Conservation (phyloP, 2,797 vertebrate genomes). For the Phyllotis vaccarum region DNA sequence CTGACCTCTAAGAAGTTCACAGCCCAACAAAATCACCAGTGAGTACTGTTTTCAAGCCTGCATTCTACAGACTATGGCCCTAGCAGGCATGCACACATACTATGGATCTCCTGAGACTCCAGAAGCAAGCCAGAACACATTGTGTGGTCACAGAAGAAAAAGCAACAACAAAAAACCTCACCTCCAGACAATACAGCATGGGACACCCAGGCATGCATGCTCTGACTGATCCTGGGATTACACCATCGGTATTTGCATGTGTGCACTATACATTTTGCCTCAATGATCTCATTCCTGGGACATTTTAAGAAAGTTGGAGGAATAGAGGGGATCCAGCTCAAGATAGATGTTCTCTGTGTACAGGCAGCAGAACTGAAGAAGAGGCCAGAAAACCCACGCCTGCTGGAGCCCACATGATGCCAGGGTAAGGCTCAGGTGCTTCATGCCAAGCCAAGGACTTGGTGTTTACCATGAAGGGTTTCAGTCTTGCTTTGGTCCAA, state of each 20-base stretch:
- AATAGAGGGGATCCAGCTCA: not conserved
- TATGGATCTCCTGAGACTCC: not conserved
- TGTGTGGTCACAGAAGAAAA: not conserved
- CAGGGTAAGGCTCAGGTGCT: not conserved
- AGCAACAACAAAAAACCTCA: too few species aligned
- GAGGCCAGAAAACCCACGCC: not conserved
- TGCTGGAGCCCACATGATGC: not conserved
- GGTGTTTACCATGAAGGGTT: not conserved
- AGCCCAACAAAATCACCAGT: fast-evolving
- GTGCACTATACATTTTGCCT: not conserved
- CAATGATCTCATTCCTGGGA: not conserved
- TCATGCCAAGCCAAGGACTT: not conserved
- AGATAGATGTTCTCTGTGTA: not conserved
- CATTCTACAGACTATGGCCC: not conserved
- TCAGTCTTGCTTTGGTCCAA: not conserved
- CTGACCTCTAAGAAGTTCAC: not conserved
- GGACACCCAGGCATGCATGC: not conserved
- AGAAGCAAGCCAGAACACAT: not conserved
- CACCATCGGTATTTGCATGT: not conserved
- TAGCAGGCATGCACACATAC: not conserved
- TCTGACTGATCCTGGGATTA: not conserved
- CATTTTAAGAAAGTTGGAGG: not conserved
- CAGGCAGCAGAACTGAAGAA: not conserved
- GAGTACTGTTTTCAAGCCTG: not conserved
- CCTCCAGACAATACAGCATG: not conserved